Evolutionary conservation across 2,888 invertebrate genomes (phyloP).

Genomic region (Acanthosepion pharaonis): DNA sequence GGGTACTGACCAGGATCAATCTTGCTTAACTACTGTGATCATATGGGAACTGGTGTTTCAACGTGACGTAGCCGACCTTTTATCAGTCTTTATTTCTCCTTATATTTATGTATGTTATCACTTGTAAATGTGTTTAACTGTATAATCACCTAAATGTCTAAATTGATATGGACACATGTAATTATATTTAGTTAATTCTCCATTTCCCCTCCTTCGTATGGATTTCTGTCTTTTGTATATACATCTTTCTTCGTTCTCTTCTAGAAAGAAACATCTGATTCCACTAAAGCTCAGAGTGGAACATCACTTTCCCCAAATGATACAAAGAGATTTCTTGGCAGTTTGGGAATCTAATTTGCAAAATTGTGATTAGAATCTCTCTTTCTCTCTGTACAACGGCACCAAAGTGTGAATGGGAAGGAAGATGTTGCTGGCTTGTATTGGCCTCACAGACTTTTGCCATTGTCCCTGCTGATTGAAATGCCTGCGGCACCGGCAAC

Average conservation of each 20-base stretch:
- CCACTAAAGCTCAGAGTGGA: neutral
- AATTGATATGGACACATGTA: neutral
- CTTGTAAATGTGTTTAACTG: no score
- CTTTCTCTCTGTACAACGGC: neutral
- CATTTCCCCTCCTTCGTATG: neutral
- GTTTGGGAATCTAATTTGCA: slow-evolving; percentile 5
- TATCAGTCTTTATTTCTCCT: no score
- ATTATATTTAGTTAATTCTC: neutral
- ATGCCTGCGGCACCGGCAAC: neutral
- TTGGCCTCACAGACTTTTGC: neutral
- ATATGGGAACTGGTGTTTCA: no score
- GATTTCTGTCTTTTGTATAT: neutral
- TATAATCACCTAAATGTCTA: no score
- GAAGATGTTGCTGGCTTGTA: neutral
- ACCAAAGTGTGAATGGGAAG: neutral
- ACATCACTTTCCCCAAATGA: neutral
- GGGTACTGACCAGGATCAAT: no score
- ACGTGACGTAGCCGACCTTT: no score
- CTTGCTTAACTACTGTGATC: no score
- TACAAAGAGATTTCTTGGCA: neutral
- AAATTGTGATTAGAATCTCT: neutral
- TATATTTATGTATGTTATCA: no score
- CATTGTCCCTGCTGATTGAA: slow-evolving; percentile 9
- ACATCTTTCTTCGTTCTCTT: neutral
- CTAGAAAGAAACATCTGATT: neutral